Conservation (phyloP, 2,888 invertebrate species). For the Melanargia galathea region DNA sequence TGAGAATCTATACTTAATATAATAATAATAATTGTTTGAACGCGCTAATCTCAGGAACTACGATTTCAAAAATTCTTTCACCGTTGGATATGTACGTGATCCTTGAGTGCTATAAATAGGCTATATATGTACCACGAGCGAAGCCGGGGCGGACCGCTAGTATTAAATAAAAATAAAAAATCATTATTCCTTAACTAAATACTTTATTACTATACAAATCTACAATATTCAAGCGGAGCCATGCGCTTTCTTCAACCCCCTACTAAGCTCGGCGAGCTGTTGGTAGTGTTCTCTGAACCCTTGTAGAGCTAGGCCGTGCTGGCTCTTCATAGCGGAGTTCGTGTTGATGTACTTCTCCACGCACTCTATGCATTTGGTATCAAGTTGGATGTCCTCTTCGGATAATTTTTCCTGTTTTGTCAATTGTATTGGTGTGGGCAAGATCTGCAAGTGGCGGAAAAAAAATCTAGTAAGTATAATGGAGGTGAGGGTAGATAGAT, state of each 20-base stretch:
- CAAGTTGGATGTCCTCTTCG: constrained; percentile 77
- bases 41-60: too few relatives aligned
- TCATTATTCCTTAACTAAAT: constrained; percentile 49
- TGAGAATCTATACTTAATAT: too few relatives aligned
- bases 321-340: constrained; percentile 85
- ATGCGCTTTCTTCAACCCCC: constrained; percentile 86
- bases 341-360: constrained; percentile 84
- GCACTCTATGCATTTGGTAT: constrained; percentile 80
- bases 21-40: too few relatives aligned
- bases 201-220: constrained; percentile 49
- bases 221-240: constrained; percentile 66
- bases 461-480: not conserved
- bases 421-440: constrained; percentile 65
- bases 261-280: constrained; percentile 81
- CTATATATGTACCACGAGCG: too few relatives aligned
- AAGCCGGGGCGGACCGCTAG: too few relatives aligned
- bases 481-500: too few relatives aligned
- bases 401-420: constrained; percentile 76
- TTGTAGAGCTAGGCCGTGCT: constrained; percentile 87
- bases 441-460: constrained; percentile 58
- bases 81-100: too few relatives aligned
- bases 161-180: constrained; percentile 3
- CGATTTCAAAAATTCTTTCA: too few relatives aligned
- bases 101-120: too few relatives aligned
- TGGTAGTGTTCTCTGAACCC: constrained; percentile 86